Base-by-base conservation (phyloP, 2,888 invertebrate genomes). In the Diloba caeruleocephala region DNA sequence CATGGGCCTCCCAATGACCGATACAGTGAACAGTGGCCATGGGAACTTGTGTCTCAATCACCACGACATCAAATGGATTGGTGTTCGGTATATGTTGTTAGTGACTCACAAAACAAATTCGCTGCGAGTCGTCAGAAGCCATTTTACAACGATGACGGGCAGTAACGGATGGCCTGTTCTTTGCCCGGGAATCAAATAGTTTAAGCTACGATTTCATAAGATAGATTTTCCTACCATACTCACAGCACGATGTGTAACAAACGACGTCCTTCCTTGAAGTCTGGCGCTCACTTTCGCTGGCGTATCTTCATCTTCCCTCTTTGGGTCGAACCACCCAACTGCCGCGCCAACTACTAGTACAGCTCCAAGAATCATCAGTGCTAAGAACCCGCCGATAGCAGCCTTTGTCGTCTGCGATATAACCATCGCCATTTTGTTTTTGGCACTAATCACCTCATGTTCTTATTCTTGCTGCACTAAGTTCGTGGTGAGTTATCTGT, bases 391-490 rank as follows among this genome's bases (percentile, higher is more conserved):
- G 46, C 88, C 92, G 50, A 93, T 92, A 39, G 91, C 92, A 49
- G 89, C 92, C 76, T 93, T 93, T 42, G 93, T 93, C 62, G 93
- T 88, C 58, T 91, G 92, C 46, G 93, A 93, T 85, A 93, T 91
- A 56, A 92, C 93, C 92, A 93, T 93, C 74, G 93, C 93, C 93
- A 93, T 93, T 69, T 87, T 90, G 81, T 57, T 54, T 52, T 52
- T 52, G 58, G 62, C 79, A 83, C 80, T 81, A 81, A 86, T 89
- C 90, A 88, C 79, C 81, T 84, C 87, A 87, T 88, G 41, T 41
- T 75, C 44, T 42, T 42, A 53, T 46, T 38, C 29, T 51, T 45
- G 54, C 53, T 58, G 21, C 53, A 50, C 39, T 58, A 62, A 63
- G 64, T 76, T 58, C 63, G 60, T 31, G 37, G 39, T 31, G 26